These are phyloP conservation scores for Nomada flava DNA, from an alignment of 2,888 invertebrate species.

Conservation along the genomic window DNA sequence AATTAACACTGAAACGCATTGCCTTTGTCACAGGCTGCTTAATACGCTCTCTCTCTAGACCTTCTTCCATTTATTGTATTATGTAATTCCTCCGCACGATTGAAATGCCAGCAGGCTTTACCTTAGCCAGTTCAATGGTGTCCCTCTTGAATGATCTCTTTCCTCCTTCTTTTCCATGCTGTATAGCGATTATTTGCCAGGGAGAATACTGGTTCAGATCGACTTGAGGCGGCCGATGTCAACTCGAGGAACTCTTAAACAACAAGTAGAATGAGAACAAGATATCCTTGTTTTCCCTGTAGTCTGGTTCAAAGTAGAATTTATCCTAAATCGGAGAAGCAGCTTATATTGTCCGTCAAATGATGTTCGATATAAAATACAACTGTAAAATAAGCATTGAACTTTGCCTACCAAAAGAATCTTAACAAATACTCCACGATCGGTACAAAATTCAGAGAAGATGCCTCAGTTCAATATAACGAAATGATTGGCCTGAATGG, in stretches of 20 bases:
- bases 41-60: slow-evolving; percentile 45
- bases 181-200: neutral
- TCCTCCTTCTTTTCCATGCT: neutral
- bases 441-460: neutral
- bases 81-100: slow-evolving; percentile 17
- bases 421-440: neutral
- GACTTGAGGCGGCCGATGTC: neutral
- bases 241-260: neutral
- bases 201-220: neutral
- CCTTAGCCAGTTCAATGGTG: slow-evolving; percentile 5
- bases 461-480: neutral
- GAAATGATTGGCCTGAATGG: slow-evolving; percentile 1
- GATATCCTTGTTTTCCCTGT: too few species aligned
- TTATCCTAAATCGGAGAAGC: too few species aligned
- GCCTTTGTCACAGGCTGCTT: slow-evolving; percentile 28
- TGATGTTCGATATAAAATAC: too few species aligned
- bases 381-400: too few species aligned
- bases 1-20: slow-evolving; percentile 31
- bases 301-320: too few species aligned
- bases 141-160: neutral
- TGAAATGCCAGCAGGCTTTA: slow-evolving; percentile 34
- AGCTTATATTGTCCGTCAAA: too few species aligned
- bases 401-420: neutral
- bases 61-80: slow-evolving; percentile 42
- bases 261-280: too few species aligned